A percentile compares a stretch with the other conserved stretches of the same genome.
Conservation (phyloP, 2,797 vertebrate genomes). For the Hyperoplus lanceolatus region DNA sequence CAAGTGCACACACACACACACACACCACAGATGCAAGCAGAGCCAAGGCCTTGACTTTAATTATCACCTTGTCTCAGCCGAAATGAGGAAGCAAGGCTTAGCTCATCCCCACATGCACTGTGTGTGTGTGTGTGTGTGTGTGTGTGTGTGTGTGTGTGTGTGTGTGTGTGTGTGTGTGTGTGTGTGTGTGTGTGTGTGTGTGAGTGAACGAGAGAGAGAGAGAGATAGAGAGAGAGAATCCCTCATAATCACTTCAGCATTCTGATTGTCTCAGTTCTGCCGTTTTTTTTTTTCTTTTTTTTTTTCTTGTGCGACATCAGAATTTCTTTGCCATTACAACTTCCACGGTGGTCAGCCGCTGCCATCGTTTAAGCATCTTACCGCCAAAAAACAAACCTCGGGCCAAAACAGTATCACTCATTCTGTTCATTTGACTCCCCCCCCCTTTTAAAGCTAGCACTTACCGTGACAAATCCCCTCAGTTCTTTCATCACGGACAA, state of each 20-base stretch:
- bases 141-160: conserved; percentile 33
- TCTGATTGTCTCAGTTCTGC: conserved; percentile 29
- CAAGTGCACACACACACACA: conserved; percentile 25
- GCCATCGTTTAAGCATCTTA: background rate
- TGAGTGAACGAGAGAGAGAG: background rate
- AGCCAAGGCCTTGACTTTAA: conserved; percentile 91
- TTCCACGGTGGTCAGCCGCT: conserved; percentile 45
- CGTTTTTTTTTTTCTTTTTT: background rate
- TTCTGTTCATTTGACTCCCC: background rate
- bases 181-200: conserved; percentile 4
- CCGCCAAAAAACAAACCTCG: conserved; percentile 29
- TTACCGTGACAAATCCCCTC: conserved; percentile 7
- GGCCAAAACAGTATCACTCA: conserved; percentile 26
- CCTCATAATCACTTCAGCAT: conserved; percentile 53
- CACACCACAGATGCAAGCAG: conserved; percentile 61
- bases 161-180: conserved; percentile 27
- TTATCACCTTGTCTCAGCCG: conserved; percentile 94
- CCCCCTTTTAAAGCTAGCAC: conserved; percentile 8
- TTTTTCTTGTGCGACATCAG: conserved; percentile 8
- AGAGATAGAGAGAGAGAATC: background rate
- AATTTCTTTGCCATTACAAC: conserved; percentile 42
- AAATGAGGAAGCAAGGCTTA: conserved; percentile 88
- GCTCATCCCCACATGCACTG: conserved; percentile 86
- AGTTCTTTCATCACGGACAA: conserved; percentile 16
- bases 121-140: conserved; percentile 36